These are phyloP conservation scores for Trochalopteron elliotii DNA, from an alignment of 2,113 vertebrate genomes.

Conservation along the genomic window DNA sequence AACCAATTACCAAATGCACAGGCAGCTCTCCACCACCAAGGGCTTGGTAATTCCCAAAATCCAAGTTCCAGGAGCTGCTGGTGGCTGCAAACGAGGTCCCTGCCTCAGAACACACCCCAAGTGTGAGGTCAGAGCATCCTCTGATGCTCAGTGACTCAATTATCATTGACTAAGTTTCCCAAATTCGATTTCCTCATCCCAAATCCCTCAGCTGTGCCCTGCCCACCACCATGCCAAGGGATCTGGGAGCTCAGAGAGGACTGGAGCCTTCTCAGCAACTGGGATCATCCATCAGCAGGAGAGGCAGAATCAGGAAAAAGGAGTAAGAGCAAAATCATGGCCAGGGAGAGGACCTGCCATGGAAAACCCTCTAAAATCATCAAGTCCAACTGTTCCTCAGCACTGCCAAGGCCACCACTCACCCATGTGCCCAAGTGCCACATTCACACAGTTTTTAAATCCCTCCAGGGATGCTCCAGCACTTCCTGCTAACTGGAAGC, in stretches of 20 bases:
- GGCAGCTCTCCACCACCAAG: neutral
- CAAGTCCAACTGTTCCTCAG: neutral
- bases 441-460: neutral
- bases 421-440: neutral
- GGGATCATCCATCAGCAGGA: neutral
- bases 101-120: neutral
- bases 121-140: neutral
- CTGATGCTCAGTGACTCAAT: neutral
- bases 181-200: neutral
- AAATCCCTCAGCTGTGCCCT: rapidly evolving
- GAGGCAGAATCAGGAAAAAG: neutral
- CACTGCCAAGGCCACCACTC: neutral
- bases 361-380: neutral
- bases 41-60: neutral
- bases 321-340: neutral
- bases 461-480: neutral
- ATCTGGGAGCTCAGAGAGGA: neutral
- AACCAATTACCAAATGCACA: neutral
- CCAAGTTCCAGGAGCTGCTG: neutral
- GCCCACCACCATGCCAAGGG: neutral
- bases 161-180: too few relatives aligned
- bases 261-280: neutral
- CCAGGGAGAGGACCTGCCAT: neutral
- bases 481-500: neutral
- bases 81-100: neutral